Base-by-base conservation (phyloP, 2,888 invertebrate genomes). In the Scaptomyza flava region DNA sequence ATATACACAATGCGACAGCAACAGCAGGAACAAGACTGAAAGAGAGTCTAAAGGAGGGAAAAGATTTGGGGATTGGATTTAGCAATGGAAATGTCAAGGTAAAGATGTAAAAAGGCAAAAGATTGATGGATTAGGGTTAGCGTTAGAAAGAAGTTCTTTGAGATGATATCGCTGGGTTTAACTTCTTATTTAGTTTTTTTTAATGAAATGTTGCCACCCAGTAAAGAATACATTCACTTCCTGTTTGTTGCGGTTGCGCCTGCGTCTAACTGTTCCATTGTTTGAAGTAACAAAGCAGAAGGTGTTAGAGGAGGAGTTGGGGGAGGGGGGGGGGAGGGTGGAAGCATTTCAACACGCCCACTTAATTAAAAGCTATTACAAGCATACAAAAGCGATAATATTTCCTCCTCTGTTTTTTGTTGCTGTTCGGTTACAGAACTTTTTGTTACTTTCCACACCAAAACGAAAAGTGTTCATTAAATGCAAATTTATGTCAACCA, bases 341-440 rank as follows among this genome's bases (percentile, higher is more conserved):
- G 12, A 43, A 17, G 31, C 11, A 12, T 1, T 12, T 8, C 50
- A 17, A 48, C 33, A 59, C 87, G 69, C 83, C 87, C 77, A 83
- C 87, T 69, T 87, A 81, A 83, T 84, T 87, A 82, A 82, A 86
- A 79, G 69, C 79, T 58, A 86, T 82, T 86, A 82, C 75, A 43
- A 64, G 68, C 84, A 73, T 65, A 73, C 81, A 83, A 81, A 81
- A 71, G 77, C 75, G 77, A 63, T 83, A 80, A 78, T 73, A 67
- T 61, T 63, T 79, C 73, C 74, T 79, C 73, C 74, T 56, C 12
- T 50, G 42, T 33, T 59, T 66, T 41, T 67, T 17, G 17, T 17
- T 17, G 17, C 17, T 17, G 17, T 17, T 45, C 17, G 3, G 17
- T 36, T n/a, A 38, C 3, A 17, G 17, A 17, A 41, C 41, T 45